phyloP scores from a whole-genome alignment of 2,113 vertebrate genomes.

The Nesogale talazaci region DNA sequence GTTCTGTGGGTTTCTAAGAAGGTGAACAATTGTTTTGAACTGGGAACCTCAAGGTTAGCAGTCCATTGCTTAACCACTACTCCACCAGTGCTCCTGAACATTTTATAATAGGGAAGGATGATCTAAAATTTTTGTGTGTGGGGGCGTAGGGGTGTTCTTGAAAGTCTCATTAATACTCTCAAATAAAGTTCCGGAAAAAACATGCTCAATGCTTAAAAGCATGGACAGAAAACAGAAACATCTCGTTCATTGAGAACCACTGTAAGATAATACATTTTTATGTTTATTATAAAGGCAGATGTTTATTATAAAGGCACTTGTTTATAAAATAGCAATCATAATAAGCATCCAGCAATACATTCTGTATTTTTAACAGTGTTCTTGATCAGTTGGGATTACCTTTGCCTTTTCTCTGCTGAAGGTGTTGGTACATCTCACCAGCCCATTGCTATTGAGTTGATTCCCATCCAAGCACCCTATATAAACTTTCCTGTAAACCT shows the following conservation, averaged over 20 bases:
- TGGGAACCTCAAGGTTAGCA: too few species aligned
- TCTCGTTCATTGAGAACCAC: neutral
- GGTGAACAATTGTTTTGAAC: too few species aligned
- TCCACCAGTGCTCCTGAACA: neutral
- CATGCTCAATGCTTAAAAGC: neutral
- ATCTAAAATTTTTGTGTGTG: neutral
- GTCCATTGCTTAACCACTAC: too few species aligned
- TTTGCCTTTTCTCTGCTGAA: neutral
- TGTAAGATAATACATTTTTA: neutral
- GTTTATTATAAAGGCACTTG: neutral
- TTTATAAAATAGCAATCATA: neutral
- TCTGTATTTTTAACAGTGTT: neutral
- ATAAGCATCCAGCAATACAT: neutral
- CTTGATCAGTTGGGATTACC: neutral
- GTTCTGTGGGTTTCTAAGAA: too few species aligned
- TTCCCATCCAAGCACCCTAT: too few species aligned
- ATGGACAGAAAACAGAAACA: neutral
- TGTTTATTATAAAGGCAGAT: neutral
- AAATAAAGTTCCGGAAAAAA: neutral
- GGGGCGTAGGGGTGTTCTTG: too few species aligned
- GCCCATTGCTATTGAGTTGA: too few species aligned
- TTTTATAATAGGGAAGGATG: neutral
- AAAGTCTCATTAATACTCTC: neutral
- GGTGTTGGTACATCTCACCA: too few species aligned
- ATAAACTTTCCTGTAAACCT: too few species aligned